These are phyloP conservation scores for Origma solitaria DNA, from an alignment of 2,113 vertebrate species.

Conservation along the genomic window DNA sequence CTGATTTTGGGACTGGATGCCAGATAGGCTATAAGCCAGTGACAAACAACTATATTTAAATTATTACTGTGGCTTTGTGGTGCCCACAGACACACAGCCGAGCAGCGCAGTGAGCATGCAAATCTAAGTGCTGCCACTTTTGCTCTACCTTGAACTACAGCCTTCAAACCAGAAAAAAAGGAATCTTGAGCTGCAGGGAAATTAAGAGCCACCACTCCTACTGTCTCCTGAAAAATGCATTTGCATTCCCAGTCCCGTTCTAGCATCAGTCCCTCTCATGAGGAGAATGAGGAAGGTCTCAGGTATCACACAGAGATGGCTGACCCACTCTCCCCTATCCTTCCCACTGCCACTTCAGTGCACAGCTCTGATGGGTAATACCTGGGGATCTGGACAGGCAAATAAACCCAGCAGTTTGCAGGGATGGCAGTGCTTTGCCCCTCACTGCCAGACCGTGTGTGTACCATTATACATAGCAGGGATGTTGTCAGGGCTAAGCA, in stretches of 20 bases:
- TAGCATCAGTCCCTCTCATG: rapidly evolving
- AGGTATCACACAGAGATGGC: rapidly evolving
- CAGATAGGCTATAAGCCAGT: background rate
- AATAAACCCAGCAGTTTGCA: background rate
- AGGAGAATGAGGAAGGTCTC: background rate
- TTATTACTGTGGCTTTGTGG: background rate
- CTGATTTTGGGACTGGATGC: background rate
- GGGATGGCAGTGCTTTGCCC: background rate
- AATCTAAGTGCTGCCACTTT: background rate
- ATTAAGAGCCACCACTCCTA: background rate
- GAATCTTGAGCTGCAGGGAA: background rate
- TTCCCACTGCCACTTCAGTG: background rate
- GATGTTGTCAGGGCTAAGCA: background rate
- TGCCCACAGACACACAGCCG: background rate
- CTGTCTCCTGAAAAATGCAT: background rate
- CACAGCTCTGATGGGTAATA: background rate
- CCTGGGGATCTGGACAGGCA: background rate
- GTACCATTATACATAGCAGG: rapidly evolving
- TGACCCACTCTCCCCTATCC: background rate
- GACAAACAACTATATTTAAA: background rate
- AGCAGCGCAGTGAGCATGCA: background rate
- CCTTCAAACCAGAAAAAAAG: background rate
- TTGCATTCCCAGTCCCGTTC: background rate
- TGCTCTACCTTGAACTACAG: background rate
- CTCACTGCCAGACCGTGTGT: background rate